Conservation (phyloP, 2,113 vertebrate genomes). For the Theristicus caerulescens region DNA sequence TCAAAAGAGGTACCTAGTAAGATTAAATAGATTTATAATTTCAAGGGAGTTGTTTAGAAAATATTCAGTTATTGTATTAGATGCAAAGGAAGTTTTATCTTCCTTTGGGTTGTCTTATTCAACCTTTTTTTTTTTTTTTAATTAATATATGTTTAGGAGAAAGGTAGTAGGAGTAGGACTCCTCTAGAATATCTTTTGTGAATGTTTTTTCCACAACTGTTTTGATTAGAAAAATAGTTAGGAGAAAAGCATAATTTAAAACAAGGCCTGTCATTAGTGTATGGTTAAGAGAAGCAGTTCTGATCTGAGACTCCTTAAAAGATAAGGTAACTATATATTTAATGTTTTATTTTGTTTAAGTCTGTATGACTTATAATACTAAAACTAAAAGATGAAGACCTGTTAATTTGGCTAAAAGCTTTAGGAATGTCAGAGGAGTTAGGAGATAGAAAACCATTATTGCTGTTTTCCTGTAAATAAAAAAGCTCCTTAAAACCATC, state of each 20-base stretch:
- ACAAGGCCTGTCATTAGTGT: neutral
- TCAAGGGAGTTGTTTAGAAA: neutral
- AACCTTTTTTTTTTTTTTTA: no score
- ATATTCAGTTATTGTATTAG: neutral
- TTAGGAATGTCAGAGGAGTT: neutral
- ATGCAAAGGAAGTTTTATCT: neutral
- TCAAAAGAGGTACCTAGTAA: neutral
- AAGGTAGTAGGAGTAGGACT: neutral
- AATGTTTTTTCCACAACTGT: neutral
- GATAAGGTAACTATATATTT: neutral
- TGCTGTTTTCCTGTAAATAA: neutral
- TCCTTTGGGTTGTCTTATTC: neutral
- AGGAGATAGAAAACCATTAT: neutral
- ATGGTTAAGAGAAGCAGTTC: neutral
- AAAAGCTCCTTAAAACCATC: neutral
- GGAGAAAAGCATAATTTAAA: neutral
- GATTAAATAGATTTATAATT: neutral
- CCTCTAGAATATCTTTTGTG: neutral
- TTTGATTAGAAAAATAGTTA: neutral
- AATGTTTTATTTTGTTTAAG: neutral
- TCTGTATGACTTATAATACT: neutral
- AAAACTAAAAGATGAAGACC: neutral
- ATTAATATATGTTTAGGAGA: neutral
- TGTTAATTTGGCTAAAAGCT: neutral
- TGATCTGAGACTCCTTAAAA: neutral